Evolutionary conservation across 2,113 vertebrate genomes (phyloP).

Genomic region (Ceyx cyanopectus): DNA sequence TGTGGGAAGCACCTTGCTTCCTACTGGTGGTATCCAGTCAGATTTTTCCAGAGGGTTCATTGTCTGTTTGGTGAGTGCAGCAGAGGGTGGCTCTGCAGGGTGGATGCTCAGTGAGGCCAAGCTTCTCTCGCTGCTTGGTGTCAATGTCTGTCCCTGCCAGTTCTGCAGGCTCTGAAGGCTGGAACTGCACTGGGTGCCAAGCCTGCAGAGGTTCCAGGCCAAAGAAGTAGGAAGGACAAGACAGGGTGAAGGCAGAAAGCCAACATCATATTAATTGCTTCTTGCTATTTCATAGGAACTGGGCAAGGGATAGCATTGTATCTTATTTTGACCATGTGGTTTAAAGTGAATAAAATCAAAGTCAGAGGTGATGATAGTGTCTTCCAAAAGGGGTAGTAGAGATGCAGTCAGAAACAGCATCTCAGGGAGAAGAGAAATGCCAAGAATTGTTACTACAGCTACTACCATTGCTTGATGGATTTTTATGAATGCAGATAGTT

Average conservation of each 20-base stretch:
- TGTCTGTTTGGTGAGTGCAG: not conserved
- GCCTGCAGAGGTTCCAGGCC: not conserved
- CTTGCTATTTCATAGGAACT: not conserved
- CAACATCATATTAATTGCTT: not conserved
- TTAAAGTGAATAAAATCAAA: not conserved
- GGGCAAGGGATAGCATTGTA: not conserved
- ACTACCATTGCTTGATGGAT: not conserved
- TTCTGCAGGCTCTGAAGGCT: not conserved
- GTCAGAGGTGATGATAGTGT: not conserved
- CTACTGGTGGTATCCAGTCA: not conserved
- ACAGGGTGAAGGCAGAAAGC: not conserved
- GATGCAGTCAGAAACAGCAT: not conserved
- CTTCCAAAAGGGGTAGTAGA: not conserved
- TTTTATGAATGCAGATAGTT: conserved; percentile 46
- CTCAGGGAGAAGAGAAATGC: not conserved
- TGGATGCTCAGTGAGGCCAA: not conserved
- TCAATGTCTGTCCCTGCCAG: not conserved
- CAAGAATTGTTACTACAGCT: conserved; percentile 20
- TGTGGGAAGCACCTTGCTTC: conserved; percentile 35
- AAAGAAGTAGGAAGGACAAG: not conserved
- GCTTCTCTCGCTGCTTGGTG: not conserved
- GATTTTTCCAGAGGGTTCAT: not conserved
- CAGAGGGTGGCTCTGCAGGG: not conserved
- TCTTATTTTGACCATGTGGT: not conserved
- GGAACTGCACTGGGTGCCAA: not conserved